Base-by-base conservation (phyloP, 2,113 vertebrate genomes). In the Morone chrysops region DNA sequence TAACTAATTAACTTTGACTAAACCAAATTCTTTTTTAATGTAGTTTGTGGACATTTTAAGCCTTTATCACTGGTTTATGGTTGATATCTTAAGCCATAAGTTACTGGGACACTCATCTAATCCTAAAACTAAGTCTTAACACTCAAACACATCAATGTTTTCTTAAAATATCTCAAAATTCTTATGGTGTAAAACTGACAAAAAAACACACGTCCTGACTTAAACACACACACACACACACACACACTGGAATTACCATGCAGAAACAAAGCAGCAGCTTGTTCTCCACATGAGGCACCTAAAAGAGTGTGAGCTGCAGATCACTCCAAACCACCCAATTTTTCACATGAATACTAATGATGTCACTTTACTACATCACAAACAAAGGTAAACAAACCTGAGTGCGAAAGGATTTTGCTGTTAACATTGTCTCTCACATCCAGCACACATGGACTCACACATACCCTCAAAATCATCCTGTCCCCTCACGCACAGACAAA, bases 261-360 rank as follows among this genome's bases (percentile, higher is more conserved):
- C 20, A 50, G 17, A 40, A 22, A 61, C 70, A 54, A 45, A 68
- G 54, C 54, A 54, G 68, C 72, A 66, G 77, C 22, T 31, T 65
- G n/a, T 70, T 76, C 61, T 62, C 48, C 41, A 18, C 60, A 70
- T 18, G 67, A 81, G n/a, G 69, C 75, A 6, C 38, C 18, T 18
- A 12, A 53, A 60, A 10, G 71, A 54, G 59, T 51, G 41, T 61
- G 59, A 70, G n/a, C 51, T 47, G 67, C 78, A 85, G 40, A 68
- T 73, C 54, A 66, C 56, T 61, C 16, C 63, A 59, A 40, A 79
- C 47, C 0, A n/a, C 31, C 22, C 50, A 14, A 43, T n/a, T 22
- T 80, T 18, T 53, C 36, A 22, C 57, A 43, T 65, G 50, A 63
- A 74, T 68, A 59, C 41, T 38, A 70, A 78, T 56, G 25, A 66